A percentile compares a stretch with the other conserved stretches of the same genome.
These are phyloP conservation scores for Antechinus stuartii DNA, from an alignment of 2,113 vertebrate genomes.

Conservation along the genomic window DNA sequence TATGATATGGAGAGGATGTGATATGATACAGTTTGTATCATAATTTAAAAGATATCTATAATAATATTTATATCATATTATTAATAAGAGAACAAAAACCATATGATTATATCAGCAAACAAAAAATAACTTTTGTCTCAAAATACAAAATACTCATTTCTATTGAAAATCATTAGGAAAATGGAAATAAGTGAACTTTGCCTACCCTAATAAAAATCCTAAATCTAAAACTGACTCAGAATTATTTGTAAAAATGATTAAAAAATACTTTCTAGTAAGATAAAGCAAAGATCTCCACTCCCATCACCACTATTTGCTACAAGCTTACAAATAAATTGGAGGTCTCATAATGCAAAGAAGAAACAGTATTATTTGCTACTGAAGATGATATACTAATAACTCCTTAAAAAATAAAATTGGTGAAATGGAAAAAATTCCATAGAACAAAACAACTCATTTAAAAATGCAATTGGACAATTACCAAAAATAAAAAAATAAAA, in stretches of 20 bases:
- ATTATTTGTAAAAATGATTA: neutral
- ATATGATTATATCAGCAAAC: neutral
- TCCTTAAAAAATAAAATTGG: no score
- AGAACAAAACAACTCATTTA: no score
- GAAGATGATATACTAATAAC: neutral
- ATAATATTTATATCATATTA: neutral
- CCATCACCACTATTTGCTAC: neutral
- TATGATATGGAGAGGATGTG: neutral
- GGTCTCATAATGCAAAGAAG: neutral
- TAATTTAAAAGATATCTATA: neutral
- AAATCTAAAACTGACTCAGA: neutral
- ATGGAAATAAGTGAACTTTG: neutral
- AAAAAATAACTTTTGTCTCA: slow-evolving; percentile 1
- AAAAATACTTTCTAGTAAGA: neutral
- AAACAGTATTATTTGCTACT: neutral
- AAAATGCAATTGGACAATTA: no score
- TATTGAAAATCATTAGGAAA: neutral
- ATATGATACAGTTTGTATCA: neutral
- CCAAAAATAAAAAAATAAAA: no score
- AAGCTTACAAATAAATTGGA: neutral
- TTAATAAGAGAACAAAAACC: neutral
- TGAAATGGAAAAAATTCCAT: no score
- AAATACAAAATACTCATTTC: neutral
- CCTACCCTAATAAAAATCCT: neutral
- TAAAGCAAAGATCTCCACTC: neutral